Evolutionary conservation across 2,113 vertebrate species (phyloP), one percentile per base, ranked within the genome.

Genomic region (Bolborhynchus lineola): DNA sequence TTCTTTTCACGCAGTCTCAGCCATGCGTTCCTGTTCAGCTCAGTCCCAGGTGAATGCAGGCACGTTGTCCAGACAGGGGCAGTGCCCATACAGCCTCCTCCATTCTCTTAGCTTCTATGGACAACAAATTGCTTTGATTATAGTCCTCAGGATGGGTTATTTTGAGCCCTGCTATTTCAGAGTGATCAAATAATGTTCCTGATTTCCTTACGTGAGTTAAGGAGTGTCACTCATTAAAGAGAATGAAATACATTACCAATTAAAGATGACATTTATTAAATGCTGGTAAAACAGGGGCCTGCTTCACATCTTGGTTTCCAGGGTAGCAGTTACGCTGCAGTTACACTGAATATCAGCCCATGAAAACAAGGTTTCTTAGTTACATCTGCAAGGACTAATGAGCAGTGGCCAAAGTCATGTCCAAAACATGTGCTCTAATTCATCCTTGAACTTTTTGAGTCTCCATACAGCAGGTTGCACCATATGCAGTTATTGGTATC

Each of bases 201-300:
- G 41, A 53, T 53, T 78, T 81, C 87, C 31, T 69, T 80, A 35
- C 17, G 2, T 11, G 42, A 81, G 41, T 67, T 84, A 26, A 69
- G 31, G 13, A 82, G 69, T 37, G 77, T 76, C 70, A 53, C 67
- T 78, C 90, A 75, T 92, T 88, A 83, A 83, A 63, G 91, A 65
- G 49, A 72, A 88, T 76, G 50, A 84, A 82, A 77, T 31, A 42
- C 2, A 10, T 29, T 78, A 23, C 65, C 92, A 96, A 96, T 97
- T 97, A 96, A 88, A 78, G 82, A 26, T 89, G 92, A 88, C 53
- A 91, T 95, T 93, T 33, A 12, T 82, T 90, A 93, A 94, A 77
- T 16, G 39, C 33, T 71, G 75, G 57, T 91, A 46, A 53, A 83
- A 78, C 90, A 39, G 77, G 77, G 64, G 23, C 28, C 2, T 2